These are phyloP conservation scores for Ophiothrix spiculata DNA, from an alignment of 35 echinoderm and acorn worm genomes.

Conservation along the genomic window DNA sequence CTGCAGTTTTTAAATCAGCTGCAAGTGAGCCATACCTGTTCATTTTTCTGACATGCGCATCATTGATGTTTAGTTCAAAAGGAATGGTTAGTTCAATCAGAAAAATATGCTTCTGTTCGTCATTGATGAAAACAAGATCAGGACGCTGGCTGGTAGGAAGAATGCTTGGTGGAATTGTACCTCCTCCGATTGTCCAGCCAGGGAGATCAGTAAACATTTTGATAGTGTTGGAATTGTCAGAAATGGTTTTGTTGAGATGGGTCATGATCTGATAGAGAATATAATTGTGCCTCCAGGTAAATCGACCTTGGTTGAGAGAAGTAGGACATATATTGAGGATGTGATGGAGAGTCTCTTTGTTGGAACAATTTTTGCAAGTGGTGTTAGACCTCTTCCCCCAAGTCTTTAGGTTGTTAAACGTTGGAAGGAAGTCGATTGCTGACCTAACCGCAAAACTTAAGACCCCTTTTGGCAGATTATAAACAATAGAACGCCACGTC, in stretches of 20 bases:
- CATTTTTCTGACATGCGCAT: too few species aligned
- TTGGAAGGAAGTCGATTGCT: conserved; percentile 10
- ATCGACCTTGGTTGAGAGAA: background rate
- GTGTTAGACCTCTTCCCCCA: background rate
- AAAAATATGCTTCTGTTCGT: background rate
- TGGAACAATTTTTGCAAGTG: conserved; percentile 20
- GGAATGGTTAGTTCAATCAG: too few species aligned
- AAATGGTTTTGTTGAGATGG: background rate
- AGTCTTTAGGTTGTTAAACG: conserved; percentile 15
- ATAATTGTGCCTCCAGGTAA: background rate
- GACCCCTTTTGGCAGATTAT: conserved; percentile 30
- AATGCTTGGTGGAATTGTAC: background rate
- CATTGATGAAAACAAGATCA: background rate
- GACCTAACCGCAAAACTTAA: conserved; percentile 14
- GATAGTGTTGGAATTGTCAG: background rate
- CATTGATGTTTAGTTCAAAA: too few species aligned
- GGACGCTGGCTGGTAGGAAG: background rate
- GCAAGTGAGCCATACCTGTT: too few species aligned
- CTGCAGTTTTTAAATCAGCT: too few species aligned
- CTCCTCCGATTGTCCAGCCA: background rate
- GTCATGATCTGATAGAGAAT: background rate
- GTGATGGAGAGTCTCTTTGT: conserved; percentile 17
- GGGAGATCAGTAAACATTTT: background rate
- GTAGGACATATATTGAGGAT: background rate
- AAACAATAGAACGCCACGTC: conserved; percentile 43